Evolutionary conservation across 1,140 invertebrate genomes (phyloP).

Genomic region (Psix sp.): DNA sequence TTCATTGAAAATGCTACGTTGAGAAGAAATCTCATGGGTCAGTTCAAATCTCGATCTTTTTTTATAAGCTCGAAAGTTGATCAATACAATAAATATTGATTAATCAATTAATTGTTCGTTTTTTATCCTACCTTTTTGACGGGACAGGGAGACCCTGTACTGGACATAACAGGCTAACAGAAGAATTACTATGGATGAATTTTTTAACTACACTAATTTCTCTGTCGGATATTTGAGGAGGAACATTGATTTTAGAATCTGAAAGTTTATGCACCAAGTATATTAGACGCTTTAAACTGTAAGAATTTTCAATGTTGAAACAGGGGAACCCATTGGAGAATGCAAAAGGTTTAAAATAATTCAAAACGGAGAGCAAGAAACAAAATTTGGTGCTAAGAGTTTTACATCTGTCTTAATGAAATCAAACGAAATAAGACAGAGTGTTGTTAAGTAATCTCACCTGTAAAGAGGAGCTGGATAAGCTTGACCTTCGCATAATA

Average conservation of each 20-base stretch:
- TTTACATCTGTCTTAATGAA: slow-evolving; percentile 14
- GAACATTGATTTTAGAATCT: slow-evolving; percentile 77
- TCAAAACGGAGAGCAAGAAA: no score
- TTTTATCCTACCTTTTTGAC: slow-evolving; percentile 83
- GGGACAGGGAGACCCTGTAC: slow-evolving; percentile 84
- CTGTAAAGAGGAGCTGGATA: slow-evolving; percentile 81
- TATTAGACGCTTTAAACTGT: slow-evolving; percentile 40
- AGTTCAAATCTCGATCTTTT: no score
- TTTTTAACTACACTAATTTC: slow-evolving; percentile 71
- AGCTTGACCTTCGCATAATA: slow-evolving; percentile 81
- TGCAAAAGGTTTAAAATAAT: no score
- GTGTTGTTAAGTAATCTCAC: slow-evolving; percentile 74
- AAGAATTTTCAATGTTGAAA: slow-evolving; percentile 8
- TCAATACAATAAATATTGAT: no score
- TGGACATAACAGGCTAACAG: slow-evolving; percentile 81
- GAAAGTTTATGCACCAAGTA: slow-evolving; percentile 19
- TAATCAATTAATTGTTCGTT: slow-evolving; percentile 52
- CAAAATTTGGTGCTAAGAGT: no score
- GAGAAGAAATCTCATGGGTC: no score
- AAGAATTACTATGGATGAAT: slow-evolving; percentile 71
- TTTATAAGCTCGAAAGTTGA: no score
- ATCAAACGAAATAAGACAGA: no score
- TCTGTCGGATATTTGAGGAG: slow-evolving; percentile 76
- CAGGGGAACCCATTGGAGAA: no score
- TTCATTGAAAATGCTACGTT: no score